Evolutionary conservation across 2,888 invertebrate genomes (phyloP).

Genomic region (Nymphalis c-album): DNA sequence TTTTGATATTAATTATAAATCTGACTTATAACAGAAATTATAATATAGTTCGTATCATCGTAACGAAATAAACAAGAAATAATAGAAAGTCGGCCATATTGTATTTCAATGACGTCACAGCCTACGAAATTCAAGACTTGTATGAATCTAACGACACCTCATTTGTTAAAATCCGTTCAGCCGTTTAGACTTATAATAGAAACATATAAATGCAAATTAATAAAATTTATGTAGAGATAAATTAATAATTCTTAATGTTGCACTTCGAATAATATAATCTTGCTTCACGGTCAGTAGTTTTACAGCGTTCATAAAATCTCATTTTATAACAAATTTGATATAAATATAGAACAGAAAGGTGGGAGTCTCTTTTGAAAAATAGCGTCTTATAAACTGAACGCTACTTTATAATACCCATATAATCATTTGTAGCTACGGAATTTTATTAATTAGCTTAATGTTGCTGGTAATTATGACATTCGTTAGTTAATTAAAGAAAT

Average conservation of each 20-base stretch:
- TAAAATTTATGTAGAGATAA: conserved; percentile 6
- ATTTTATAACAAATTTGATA: conserved; percentile 19
- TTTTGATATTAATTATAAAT: too few species aligned
- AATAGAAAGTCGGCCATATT: too few species aligned
- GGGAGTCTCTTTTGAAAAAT: conserved; percentile 3
- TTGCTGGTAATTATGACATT: conserved; percentile 19
- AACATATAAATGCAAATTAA: not conserved
- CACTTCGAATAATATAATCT: conserved; percentile 4
- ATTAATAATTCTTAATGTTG: conserved; percentile 4
- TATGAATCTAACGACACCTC: not conserved
- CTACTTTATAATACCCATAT: not conserved
- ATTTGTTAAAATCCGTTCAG: not conserved
- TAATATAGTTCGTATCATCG: too few species aligned
- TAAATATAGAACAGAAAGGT: not conserved
- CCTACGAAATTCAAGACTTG: too few species aligned
- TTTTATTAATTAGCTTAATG: conserved; percentile 15
- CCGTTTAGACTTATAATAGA: not conserved
- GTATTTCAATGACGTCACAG: too few species aligned
- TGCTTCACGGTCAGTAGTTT: conserved; percentile 18
- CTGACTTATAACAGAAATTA: too few species aligned
- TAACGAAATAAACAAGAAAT: too few species aligned
- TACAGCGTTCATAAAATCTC: conserved; percentile 18
- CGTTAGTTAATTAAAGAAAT: conserved; percentile 6
- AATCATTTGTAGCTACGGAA: conserved; percentile 9
- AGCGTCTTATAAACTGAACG: not conserved